Evolutionary conservation across 2,113 vertebrate genomes (phyloP).

Genomic region (Rhea americana): DNA sequence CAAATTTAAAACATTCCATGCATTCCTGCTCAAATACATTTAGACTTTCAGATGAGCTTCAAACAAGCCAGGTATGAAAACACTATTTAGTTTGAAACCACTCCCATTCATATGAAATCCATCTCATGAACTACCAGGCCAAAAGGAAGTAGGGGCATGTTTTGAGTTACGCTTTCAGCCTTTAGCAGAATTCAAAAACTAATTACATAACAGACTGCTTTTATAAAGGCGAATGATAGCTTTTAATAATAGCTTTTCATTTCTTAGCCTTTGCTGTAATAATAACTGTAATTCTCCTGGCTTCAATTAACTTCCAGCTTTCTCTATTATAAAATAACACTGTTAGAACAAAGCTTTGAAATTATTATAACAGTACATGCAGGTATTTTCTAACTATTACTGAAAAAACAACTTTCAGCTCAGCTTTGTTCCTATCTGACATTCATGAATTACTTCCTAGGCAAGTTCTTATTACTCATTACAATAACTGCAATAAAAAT

Average conservation of each 20-base stretch:
- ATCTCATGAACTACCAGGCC: neutral
- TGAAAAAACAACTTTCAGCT: neutral
- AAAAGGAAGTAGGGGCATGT: neutral
- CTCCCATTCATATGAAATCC: neutral
- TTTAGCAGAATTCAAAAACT: neutral
- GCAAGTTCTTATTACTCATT: neutral
- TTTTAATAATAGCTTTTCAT: neutral
- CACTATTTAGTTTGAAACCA: neutral
- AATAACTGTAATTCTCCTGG: neutral
- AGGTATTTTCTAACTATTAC: neutral
- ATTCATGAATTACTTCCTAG: neutral
- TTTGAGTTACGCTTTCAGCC: neutral
- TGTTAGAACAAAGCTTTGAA: slow-evolving; percentile 15
- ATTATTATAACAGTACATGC: neutral
- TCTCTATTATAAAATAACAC: neutral
- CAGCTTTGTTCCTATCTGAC: neutral
- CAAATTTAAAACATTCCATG: neutral
- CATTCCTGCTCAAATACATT: neutral
- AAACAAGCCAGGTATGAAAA: neutral
- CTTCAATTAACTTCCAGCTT: neutral
- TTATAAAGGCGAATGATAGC: neutral
- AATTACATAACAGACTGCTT: neutral
- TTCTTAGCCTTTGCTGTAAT: neutral
- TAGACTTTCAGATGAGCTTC: neutral
- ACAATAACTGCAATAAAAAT: neutral